Percentiles rank a stretch among this genome's conserved stretches.
Evolutionary conservation across 2,113 vertebrate genomes (phyloP).

Genomic region (Limanda limanda): DNA sequence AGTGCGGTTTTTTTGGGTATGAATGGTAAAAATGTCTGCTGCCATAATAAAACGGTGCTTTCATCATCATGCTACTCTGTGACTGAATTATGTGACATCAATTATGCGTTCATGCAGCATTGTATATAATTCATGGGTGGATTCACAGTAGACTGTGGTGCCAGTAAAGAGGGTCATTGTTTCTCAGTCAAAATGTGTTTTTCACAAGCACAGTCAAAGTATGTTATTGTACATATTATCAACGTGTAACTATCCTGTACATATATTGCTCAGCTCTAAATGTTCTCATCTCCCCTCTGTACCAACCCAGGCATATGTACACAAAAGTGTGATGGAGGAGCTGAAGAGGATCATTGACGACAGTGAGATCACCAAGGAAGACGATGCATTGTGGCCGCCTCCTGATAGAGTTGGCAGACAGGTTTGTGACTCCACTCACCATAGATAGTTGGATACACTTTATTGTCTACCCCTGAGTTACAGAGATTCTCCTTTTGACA

Average conservation of each 20-base stretch:
- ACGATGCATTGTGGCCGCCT: conserved; percentile 96
- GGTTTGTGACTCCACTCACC: conserved; percentile 77
- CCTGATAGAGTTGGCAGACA: conserved; percentile 97
- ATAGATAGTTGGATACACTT: too few relatives aligned
- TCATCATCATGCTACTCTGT: too few relatives aligned
- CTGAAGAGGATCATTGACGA: conserved; percentile 98
- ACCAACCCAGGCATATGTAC: conserved; percentile 90
- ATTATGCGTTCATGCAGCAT: neutral
- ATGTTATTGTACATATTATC: too few relatives aligned
- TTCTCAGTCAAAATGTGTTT: too few relatives aligned
- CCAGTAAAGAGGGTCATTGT: too few relatives aligned
- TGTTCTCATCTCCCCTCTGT: neutral
- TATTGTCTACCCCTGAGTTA: neutral
- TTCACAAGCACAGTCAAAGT: too few relatives aligned
- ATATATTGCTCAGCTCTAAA: neutral
- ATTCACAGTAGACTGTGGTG: too few relatives aligned
- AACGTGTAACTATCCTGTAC: too few relatives aligned
- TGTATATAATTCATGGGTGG: neutral
- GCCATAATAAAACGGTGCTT: neutral
- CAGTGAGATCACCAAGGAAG: conserved; percentile 99
- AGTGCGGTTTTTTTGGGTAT: neutral
- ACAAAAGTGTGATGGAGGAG: conserved; percentile 99
- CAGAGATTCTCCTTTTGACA: neutral
- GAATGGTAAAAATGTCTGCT: too few relatives aligned
- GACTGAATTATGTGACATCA: too few relatives aligned